These are phyloP conservation scores for Xenentodon cancila DNA, from an alignment of 2,797 vertebrate species.

Conservation along the genomic window DNA sequence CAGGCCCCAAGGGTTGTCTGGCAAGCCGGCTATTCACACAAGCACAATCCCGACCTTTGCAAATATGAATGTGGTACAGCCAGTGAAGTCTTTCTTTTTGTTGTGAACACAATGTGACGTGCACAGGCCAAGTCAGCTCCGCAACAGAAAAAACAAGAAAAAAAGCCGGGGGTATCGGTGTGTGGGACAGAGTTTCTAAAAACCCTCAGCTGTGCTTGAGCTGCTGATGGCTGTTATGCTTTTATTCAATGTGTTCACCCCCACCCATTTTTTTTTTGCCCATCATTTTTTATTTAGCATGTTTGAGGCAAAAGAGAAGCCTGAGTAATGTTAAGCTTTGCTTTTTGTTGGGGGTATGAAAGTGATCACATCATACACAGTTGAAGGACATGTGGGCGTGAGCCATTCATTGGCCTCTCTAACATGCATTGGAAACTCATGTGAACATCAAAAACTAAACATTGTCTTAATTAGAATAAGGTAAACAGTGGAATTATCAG, in stretches of 20 bases:
- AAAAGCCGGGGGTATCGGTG: conserved; percentile 31
- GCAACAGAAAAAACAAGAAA: conserved; percentile 43
- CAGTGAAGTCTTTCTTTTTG: conserved; percentile 62
- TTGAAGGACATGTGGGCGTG: too few species aligned
- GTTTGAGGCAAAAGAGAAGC: not conserved
- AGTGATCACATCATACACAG: not conserved
- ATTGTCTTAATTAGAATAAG: too few species aligned
- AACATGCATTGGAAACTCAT: too few species aligned
- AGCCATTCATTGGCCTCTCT: not conserved
- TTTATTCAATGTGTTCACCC: too few species aligned
- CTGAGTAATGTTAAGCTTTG: not conserved
- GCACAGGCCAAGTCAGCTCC: conserved; percentile 26
- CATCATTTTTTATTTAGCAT: too few species aligned
- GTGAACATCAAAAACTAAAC: too few species aligned
- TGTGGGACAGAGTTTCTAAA: conserved; percentile 44
- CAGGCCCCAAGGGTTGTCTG: conserved; percentile 56
- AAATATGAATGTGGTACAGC: conserved; percentile 64
- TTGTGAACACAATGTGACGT: conserved; percentile 61
- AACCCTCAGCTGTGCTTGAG: conserved; percentile 7
- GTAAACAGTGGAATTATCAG: too few species aligned
- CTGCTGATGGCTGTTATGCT: too few species aligned
- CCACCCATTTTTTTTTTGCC: too few species aligned
- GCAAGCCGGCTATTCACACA: conserved; percentile 63
- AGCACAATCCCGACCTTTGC: conserved; percentile 70
- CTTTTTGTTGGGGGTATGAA: not conserved